Percentiles rank a stretch among this genome's conserved stretches.
Conservation (phyloP, 2,113 vertebrate genomes). For the Gambusia affinis region DNA sequence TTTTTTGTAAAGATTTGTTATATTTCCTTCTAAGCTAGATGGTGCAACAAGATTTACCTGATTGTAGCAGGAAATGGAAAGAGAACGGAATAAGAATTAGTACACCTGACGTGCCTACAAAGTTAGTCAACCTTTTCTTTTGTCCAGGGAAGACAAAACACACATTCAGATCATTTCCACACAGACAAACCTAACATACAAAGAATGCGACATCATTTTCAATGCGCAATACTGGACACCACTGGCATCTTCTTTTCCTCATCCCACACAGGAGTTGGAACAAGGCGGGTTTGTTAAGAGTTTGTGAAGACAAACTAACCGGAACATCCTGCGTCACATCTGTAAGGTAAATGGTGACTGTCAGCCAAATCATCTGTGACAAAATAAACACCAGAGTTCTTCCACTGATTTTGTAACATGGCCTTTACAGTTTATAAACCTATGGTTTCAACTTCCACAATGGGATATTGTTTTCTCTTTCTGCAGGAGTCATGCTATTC, state of each 20-base stretch:
- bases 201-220: background rate
- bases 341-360: conserved; percentile 12
- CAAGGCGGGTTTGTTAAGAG: conserved; percentile 34
- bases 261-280: conserved; percentile 24
- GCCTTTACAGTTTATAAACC: too few species aligned
- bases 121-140: background rate
- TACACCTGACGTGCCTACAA: background rate
- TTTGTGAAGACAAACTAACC: conserved; percentile 17
- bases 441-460: background rate
- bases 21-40: too few species aligned
- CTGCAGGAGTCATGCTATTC: background rate
- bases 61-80: background rate
- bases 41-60: background rate
- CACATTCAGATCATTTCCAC: background rate
- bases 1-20: too few species aligned
- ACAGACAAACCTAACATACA: background rate
- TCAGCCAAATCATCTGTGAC: background rate
- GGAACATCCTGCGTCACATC: conserved; percentile 1
- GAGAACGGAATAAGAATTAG: background rate
- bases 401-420: background rate
- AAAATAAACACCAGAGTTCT: background rate
- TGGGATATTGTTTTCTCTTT: background rate
- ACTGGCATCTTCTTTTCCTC: conserved; percentile 31
- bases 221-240: background rate
- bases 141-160: background rate